These are phyloP conservation scores for Mola mola DNA, from an alignment of 2,113 vertebrate species.

Conservation along the genomic window DNA sequence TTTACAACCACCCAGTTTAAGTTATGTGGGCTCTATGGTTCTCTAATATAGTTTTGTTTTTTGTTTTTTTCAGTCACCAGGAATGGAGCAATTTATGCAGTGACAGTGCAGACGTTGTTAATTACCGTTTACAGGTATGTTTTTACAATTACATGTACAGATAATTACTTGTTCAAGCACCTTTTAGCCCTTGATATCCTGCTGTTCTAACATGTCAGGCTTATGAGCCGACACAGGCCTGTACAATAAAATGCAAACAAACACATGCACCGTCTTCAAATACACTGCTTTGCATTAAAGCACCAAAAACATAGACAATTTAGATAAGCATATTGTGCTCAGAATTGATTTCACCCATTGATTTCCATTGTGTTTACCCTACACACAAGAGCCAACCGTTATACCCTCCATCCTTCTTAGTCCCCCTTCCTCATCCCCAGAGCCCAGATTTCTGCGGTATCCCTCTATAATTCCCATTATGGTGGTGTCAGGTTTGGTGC, in stretches of 20 bases:
- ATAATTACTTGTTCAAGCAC: conserved; percentile 7
- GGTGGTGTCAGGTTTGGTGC: conserved; percentile 59
- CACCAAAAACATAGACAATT: no score
- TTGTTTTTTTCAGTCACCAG: background rate
- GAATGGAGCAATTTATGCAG: background rate
- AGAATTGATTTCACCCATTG: background rate
- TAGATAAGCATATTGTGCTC: background rate
- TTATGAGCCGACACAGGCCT: background rate
- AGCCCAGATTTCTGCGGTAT: conserved; percentile 65
- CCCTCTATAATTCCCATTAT: conserved; percentile 60
- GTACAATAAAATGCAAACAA: no score
- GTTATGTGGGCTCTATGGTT: background rate
- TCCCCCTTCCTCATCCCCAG: conserved; percentile 9
- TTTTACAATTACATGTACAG: conserved; percentile 22
- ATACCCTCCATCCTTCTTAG: conserved; percentile 15
- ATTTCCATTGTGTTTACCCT: conserved; percentile 10
- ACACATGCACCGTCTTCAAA: no score
- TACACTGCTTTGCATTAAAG: no score
- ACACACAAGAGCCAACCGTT: conserved; percentile 9
- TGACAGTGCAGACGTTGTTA: background rate
- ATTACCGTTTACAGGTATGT: conserved; percentile 29
- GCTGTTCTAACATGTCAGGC: background rate
- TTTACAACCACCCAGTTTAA: background rate
- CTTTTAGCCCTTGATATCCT: conserved; percentile 4
- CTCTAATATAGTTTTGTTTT: no score